Evolutionary conservation across 2,113 vertebrate species (phyloP), one percentile per base, ranked within the genome.

Genomic region (Neogobius melanostomus): DNA sequence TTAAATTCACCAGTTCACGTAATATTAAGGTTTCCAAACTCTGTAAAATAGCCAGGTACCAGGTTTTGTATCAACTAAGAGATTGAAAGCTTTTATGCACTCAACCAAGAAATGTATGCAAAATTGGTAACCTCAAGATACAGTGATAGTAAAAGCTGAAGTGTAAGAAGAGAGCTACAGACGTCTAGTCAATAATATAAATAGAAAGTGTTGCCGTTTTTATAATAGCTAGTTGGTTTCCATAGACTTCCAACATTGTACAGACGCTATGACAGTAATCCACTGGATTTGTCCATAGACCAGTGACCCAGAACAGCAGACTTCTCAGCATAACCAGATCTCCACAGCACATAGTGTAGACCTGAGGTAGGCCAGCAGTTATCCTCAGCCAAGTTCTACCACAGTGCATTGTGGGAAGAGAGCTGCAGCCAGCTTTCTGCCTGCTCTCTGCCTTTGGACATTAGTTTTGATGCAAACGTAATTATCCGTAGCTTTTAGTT

Each of bases 381-480:
- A 71, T 68, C 49, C 51, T 59, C 66, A 43, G 77, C 84, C 84
- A 87, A 77, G 67, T 82, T 79, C 68, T 69, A 77, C 71, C 82
- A 82, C 63, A 68, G 69, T 69, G 75, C 76, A 80, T 64, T 57
- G 52, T 43, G 66, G 66, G 54, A 74, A 68, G 73, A 7, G 11
- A 49, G 69, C 9, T 15, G 5, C 10, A 74, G 75, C 77, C 82
- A 74, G 70, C 59, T 72, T 80, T 76, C 67, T 79, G 74, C 71
- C 76, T 73, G 61, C 68, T 78, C 49, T 43, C 54, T 79, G 71
- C 68, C 70, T 72, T 56, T 60, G 71, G 80, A 77, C 64, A 75
- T 85, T 72, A 86, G 77, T 82, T 79, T 68, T 79, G 75, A 85
- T 78, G 71, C 71, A 59, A 47, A 54, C 69, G 75, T 77, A 82